These are phyloP conservation scores for Lepus americanus DNA, from an alignment of 2,113 vertebrate species.

Conservation along the genomic window DNA sequence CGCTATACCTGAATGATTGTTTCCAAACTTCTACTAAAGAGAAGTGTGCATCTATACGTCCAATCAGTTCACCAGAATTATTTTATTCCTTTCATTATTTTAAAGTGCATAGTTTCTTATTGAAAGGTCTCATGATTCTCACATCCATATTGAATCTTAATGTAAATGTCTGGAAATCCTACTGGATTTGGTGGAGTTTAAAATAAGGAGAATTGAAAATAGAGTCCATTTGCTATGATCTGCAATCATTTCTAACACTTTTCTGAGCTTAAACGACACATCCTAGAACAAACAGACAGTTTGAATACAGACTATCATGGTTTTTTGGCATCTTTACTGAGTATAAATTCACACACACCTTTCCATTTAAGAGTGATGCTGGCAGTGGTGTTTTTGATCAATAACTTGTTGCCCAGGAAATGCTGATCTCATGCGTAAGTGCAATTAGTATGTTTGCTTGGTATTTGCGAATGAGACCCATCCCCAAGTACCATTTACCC, in stretches of 20 bases:
- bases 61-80: not conserved
- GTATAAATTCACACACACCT: not conserved
- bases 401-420: not conserved
- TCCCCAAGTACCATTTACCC: not conserved
- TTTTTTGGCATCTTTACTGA: not conserved
- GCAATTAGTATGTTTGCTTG: constrained; percentile 5
- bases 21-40: not conserved
- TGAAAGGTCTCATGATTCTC: constrained; percentile 52
- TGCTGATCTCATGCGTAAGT: not conserved
- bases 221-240: constrained; percentile 42
- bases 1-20: not conserved
- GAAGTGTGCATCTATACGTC: not conserved
- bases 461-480: constrained; percentile 8
- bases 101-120: constrained; percentile 55
- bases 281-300: constrained; percentile 18
- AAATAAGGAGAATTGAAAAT: constrained; percentile 59
- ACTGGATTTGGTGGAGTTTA: constrained; percentile 40
- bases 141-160: not conserved
- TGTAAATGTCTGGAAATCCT: constrained; percentile 27
- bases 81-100: constrained; percentile 24
- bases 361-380: constrained; percentile 14
- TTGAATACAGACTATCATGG: not conserved
- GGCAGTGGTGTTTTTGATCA: constrained; percentile 19
- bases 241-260: not conserved
- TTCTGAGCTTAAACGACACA: not conserved